phyloP scores from a whole-genome alignment of 2,113 vertebrate genomes.

The Anolis carolinensis region DNA sequence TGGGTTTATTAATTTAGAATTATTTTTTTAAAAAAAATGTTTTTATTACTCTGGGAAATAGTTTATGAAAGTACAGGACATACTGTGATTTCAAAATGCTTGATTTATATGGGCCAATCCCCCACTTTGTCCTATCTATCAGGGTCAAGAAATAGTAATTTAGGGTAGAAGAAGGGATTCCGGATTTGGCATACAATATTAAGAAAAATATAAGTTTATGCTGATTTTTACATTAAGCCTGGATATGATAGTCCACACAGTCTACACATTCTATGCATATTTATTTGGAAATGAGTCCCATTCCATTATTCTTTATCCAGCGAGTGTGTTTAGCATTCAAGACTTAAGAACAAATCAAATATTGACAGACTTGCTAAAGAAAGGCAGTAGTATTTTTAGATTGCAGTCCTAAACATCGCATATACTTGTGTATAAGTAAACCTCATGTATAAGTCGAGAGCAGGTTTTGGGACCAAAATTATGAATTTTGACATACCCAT shows the following conservation, averaged over 20 bases:
- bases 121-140: slow-evolving; percentile 1
- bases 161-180: neutral
- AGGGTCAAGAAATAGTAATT: neutral
- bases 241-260: neutral
- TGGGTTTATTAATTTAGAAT: rapidly evolving
- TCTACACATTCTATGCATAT: neutral
- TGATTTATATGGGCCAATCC: neutral
- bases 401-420: neutral
- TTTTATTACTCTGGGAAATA: neutral
- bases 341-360: neutral
- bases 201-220: neutral
- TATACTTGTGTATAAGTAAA: no score
- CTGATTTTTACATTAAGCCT: no score
- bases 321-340: neutral
- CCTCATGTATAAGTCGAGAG: no score
- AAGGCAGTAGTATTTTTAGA: neutral
- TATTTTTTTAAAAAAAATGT: neutral
- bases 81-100: slow-evolving; percentile 23
- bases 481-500: no score
- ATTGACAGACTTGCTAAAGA: neutral
- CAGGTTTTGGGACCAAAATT: no score
- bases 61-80: neutral
- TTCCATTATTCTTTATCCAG: neutral
- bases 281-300: neutral
- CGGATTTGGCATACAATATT: neutral